Conservation (phyloP, 2,888 invertebrate species). For the Tipula confusa region DNA sequence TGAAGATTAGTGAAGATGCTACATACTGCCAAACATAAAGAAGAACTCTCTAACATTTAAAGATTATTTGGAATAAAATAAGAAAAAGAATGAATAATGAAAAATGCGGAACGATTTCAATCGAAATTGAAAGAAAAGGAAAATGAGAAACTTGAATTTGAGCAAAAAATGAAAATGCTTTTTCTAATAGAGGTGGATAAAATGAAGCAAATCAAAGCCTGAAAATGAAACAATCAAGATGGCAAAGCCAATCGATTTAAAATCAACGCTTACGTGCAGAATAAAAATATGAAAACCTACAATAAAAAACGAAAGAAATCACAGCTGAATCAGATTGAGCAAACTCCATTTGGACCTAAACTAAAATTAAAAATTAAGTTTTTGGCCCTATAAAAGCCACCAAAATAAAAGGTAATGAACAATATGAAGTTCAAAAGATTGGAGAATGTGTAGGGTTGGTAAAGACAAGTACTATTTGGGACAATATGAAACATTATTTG, state of each 20-base stretch:
- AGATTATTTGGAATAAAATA: conserved; percentile 46
- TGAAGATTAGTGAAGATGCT: conserved; percentile 47
- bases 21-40: conserved; percentile 40
- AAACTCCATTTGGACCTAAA: too few relatives aligned
- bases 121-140: conserved; percentile 51
- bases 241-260: conserved; percentile 42
- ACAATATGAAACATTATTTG: too few relatives aligned
- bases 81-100: conserved; percentile 48
- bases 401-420: too few relatives aligned
- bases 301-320: too few relatives aligned
- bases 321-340: too few relatives aligned
- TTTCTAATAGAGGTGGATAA: conserved; percentile 42
- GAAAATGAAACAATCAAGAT: conserved; percentile 38
- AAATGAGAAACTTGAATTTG: conserved; percentile 42
- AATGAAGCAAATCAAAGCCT: conserved; percentile 38
- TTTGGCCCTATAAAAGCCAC: too few relatives aligned
- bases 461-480: too few relatives aligned
- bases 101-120: conserved; percentile 52
- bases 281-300: too few relatives aligned
- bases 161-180: conserved; percentile 41
- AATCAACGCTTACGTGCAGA: too few relatives aligned
- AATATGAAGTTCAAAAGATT: too few relatives aligned
- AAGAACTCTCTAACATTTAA: not conserved
- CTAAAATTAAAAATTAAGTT: too few relatives aligned
- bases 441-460: too few relatives aligned